A percentile compares a stretch with the other conserved stretches of the same genome.
Conservation (phyloP, 37 sponge, comb jelly and placozoan species). For the Axinella damicornis region DNA sequence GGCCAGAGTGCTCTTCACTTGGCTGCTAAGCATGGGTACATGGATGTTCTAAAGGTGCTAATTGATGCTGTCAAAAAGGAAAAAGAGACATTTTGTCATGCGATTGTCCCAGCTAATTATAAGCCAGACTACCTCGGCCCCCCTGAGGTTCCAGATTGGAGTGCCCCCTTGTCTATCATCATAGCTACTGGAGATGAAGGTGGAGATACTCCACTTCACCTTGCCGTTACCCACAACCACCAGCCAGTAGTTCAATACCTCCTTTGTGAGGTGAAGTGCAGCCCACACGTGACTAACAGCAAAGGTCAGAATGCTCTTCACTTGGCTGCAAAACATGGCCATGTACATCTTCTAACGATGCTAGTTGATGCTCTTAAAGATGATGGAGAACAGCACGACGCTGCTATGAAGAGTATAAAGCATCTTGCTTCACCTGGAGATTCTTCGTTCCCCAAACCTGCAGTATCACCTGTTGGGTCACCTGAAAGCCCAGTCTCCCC, state of each 20-base stretch:
- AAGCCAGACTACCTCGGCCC: too few relatives aligned
- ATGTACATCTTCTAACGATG: slow-evolving; percentile 16
- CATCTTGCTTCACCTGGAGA: too few relatives aligned
- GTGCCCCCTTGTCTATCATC: too few relatives aligned
- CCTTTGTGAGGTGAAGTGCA: neutral
- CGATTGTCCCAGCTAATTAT: too few relatives aligned
- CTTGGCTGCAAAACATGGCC: slow-evolving; percentile 24
- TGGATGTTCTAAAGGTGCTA: slow-evolving; percentile 15
- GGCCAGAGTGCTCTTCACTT: slow-evolving; percentile 6
- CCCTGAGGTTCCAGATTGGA: too few relatives aligned
- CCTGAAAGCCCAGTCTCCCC: too few relatives aligned
- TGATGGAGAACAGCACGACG: too few relatives aligned
- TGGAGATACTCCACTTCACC: slow-evolving; percentile 12
- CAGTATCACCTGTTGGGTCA: too few relatives aligned
- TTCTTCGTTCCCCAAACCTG: too few relatives aligned
- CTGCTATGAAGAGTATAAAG: too few relatives aligned
- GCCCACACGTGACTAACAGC: neutral
- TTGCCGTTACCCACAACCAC: slow-evolving; percentile 4
- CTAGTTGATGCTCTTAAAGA: neutral
- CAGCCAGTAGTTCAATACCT: neutral
- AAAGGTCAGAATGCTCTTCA: slow-evolving; percentile 26
- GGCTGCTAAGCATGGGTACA: slow-evolving; percentile 15
- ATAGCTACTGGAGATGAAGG: neutral
- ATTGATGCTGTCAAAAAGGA: neutral
- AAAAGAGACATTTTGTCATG: too few relatives aligned